A percentile compares a stretch with the other conserved stretches of the same genome.
phyloP scores from a whole-genome alignment of 2,113 vertebrate genomes.

The Emydocephalus ijimae region DNA sequence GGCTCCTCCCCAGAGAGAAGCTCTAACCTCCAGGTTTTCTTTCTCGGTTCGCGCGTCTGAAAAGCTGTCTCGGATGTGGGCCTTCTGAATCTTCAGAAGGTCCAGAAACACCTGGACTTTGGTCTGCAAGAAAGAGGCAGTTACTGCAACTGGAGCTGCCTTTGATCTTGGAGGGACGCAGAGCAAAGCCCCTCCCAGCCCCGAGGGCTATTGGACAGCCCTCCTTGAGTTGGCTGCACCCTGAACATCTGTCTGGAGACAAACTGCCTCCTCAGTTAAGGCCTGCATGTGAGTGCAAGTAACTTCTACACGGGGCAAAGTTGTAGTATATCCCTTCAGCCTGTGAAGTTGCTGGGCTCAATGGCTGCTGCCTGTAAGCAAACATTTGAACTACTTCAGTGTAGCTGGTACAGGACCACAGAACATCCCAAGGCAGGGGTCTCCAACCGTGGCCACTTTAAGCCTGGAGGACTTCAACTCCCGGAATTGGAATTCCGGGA shows the following conservation, averaged over 20 bases:
- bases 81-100: background rate
- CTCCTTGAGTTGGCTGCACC: background rate
- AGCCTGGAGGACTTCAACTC: too few relatives aligned
- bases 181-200: background rate
- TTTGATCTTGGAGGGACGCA: background rate
- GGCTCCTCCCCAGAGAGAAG: background rate
- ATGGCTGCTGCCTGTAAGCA: background rate
- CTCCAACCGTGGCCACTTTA: too few relatives aligned
- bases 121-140: background rate
- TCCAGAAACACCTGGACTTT: background rate
- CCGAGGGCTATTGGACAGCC: background rate
- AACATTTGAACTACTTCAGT: background rate
- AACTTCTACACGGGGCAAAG: background rate
- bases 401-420: background rate
- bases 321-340: background rate
- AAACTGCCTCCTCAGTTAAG: background rate
- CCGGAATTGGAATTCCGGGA: too few relatives aligned
- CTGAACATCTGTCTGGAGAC: background rate
- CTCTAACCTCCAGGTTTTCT: background rate
- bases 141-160: background rate
- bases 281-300: background rate
- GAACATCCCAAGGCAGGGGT: background rate
- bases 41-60: background rate
- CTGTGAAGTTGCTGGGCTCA: background rate
- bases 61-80: background rate